These are phyloP conservation scores for Engraulis encrasicolus DNA, from an alignment of 2,113 vertebrate genomes.

Conservation along the genomic window DNA sequence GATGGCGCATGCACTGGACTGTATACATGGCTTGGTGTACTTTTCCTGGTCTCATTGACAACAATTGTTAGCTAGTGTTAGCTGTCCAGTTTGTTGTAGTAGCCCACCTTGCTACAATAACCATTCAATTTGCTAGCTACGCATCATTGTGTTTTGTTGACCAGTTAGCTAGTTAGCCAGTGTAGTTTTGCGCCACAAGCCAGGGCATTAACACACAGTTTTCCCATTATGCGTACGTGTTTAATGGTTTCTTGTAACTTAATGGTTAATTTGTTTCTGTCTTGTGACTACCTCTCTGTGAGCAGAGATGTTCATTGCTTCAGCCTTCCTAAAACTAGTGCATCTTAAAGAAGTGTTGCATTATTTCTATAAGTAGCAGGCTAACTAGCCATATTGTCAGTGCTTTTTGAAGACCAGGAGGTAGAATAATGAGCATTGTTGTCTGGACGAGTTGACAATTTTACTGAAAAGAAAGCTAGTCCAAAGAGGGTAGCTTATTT, in stretches of 20 bases:
- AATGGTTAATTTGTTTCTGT: background rate
- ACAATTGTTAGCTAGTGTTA: constrained; percentile 18
- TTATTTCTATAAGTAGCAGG: constrained; percentile 26
- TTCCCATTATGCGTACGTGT: background rate
- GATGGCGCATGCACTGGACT: background rate
- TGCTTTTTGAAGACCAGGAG: background rate
- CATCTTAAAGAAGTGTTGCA: background rate
- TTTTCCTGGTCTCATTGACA: constrained; percentile 4
- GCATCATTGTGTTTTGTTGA: constrained; percentile 26
- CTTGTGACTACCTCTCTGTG: background rate
- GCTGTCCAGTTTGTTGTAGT: constrained; percentile 21
- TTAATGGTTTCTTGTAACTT: background rate
- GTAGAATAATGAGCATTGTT: background rate
- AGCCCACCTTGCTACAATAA: constrained; percentile 8
- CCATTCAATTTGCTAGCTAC: constrained; percentile 22
- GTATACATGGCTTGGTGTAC: background rate
- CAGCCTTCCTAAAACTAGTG: background rate
- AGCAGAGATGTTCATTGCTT: background rate
- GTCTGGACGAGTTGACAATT: background rate
- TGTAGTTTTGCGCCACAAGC: constrained; percentile 29
- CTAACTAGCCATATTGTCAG: constrained; percentile 4
- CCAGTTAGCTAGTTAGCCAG: constrained; percentile 25
- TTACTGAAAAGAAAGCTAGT: background rate
- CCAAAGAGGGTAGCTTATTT: background rate
- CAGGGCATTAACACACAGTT: constrained; percentile 7